phyloP scores from a whole-genome alignment of 2,113 vertebrate genomes.

The Fregata magnificens region DNA sequence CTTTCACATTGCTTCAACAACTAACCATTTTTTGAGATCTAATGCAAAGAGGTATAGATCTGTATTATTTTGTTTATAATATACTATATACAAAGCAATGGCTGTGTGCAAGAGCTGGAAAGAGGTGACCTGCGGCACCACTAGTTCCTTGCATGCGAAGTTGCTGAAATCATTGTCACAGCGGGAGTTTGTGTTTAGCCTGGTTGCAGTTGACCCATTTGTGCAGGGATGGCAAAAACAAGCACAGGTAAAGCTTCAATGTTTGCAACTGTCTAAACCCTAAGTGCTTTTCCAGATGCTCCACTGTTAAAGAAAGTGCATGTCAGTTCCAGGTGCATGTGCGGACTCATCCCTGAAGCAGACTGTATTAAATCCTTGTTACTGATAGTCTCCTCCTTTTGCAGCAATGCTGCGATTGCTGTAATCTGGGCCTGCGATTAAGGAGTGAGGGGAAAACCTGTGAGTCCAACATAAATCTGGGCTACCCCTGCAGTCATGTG shows the following conservation, averaged over 20 bases:
- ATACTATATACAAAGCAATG: not conserved
- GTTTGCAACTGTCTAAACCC: not conserved
- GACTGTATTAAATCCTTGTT: not conserved
- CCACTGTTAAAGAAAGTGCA: not conserved
- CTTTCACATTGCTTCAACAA: not conserved
- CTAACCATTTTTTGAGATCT: not conserved
- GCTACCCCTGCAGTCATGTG: slow-evolving; percentile 87
- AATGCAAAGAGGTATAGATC: not conserved
- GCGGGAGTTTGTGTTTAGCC: not conserved
- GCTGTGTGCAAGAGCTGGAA: not conserved
- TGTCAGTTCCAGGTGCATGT: not conserved
- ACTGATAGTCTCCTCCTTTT: not conserved
- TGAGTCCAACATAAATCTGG: slow-evolving; percentile 79
- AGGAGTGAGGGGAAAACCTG: slow-evolving; percentile 77
- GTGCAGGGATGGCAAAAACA: not conserved
- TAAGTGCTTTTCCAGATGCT: not conserved
- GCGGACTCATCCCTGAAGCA: not conserved
- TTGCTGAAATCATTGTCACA: not conserved
- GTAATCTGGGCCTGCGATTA: slow-evolving; percentile 82
- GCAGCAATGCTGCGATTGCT: slow-evolving; percentile 92
- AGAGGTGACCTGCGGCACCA: not conserved
- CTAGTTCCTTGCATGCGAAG: not conserved
- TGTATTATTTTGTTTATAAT: not conserved
- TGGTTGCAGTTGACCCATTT: not conserved
- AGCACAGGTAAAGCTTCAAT: not conserved